phyloP scores from a whole-genome alignment of 2,888 invertebrate genomes.

The Phymatocera aterrima region DNA sequence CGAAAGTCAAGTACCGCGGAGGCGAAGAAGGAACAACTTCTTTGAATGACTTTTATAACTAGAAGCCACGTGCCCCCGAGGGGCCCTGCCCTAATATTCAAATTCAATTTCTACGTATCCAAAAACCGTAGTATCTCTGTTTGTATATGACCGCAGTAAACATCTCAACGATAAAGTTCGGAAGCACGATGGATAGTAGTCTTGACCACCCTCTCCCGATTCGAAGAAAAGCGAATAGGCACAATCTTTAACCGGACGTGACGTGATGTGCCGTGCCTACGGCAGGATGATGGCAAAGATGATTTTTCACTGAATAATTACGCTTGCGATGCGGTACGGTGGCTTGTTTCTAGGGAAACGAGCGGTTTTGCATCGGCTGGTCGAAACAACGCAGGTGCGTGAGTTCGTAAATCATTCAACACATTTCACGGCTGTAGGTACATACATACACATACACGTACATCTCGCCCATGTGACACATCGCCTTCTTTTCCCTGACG shows the following conservation, averaged over 20 bases:
- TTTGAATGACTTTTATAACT: conserved; percentile 24
- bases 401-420: conserved; percentile 33
- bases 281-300: conserved; percentile 56
- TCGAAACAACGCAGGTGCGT: conserved; percentile 13
- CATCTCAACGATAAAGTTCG: no score
- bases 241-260: no score
- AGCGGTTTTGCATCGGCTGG: conserved; percentile 16
- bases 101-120: background rate
- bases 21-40: background rate
- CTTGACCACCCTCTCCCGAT: background rate
- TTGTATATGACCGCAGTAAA: no score
- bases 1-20: conserved; percentile 22
- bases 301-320: conserved; percentile 65
- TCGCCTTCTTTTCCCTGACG: background rate
- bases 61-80: conserved; percentile 13
- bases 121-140: background rate
- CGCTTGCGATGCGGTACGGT: conserved; percentile 49
- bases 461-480: no score
- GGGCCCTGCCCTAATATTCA: background rate
- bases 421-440: background rate
- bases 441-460: background rate
- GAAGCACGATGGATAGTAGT: background rate
- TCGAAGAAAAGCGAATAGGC: no score
- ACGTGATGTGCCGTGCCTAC: conserved; percentile 69
- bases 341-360: background rate